Conservation (phyloP, 2,113 vertebrate genomes). For the Apeltes quadracus region DNA sequence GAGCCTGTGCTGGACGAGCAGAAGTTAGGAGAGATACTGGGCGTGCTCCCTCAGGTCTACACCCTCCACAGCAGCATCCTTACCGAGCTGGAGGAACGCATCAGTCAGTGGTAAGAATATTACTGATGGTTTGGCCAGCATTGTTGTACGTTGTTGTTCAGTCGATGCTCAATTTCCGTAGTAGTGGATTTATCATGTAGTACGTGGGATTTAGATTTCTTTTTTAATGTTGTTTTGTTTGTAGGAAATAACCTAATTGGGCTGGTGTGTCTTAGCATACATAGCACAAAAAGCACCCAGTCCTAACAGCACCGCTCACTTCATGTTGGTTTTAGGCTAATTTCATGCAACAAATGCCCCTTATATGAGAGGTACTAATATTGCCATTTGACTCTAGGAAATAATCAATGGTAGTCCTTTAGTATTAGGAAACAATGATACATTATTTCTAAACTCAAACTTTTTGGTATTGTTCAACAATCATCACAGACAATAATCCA, state of each 20-base stretch:
- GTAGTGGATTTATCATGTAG: background rate
- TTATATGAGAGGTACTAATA: background rate
- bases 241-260: too few species aligned
- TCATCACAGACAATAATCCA: background rate
- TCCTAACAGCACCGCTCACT: background rate
- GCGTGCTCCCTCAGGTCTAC: slow-evolving; percentile 85
- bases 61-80: slow-evolving; percentile 88
- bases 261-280: background rate
- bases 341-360: background rate
- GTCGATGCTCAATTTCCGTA: background rate
- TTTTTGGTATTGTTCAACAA: background rate
- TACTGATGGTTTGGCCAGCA: background rate
- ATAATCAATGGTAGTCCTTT: background rate
- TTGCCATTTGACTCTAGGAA: too few species aligned
- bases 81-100: slow-evolving; percentile 85
- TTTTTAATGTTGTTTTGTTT: too few species aligned
- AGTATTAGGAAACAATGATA: background rate
- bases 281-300: background rate
- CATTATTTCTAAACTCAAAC: background rate
- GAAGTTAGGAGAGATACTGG: slow-evolving; percentile 84
- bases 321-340: background rate
- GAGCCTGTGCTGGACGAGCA: slow-evolving; percentile 80
- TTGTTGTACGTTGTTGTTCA: background rate
- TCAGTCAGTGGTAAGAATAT: slow-evolving; percentile 85
- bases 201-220: too few species aligned